Base-by-base conservation (phyloP, 2,113 vertebrate genomes). In the Heterotis niloticus region DNA sequence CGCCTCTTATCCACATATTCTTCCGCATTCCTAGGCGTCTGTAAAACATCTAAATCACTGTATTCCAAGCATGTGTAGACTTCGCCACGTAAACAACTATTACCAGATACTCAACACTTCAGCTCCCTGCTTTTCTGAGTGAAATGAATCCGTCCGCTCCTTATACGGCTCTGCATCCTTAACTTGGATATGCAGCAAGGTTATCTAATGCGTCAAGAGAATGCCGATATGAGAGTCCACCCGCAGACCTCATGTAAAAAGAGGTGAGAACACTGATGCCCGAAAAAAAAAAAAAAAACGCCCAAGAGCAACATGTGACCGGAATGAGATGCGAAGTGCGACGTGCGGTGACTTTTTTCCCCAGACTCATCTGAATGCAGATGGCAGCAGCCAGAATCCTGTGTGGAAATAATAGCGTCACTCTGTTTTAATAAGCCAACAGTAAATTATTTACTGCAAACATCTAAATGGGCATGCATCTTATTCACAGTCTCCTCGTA, bases 401-500 rank as follows among this genome's bases (percentile, higher is more conserved):
- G 70, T 51, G 13, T 51, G 1, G n/a, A 88, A 88, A 87, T 89
- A 88, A 90, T 88, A 87, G 88, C 86, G 83, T 86, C 87, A 86
- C 86, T 84, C 83, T 88, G 59, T 90, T 91, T 87, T 87, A 88
- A 89, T 90, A 88, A 91, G 90, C 88, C 90, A 90, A 88, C 82
- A 84, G 87, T 91, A 88, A 91, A 91, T 91, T 88, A 91, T 91
- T 91, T 90, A 92, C 88, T 88, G 84, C 80, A 60, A 78, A 84
- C 87, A 85, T 86, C 85, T 84, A 85, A 85, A 86, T 82, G 86
- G 60, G 82, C 83, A 86, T 86, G 88, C 82, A 81, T 80, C 89
- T 89, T 83, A 89, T 91, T 88, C 88, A 88, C 88, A 90, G 90
- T 89, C 88, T 77, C 17, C 81, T 89, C 87, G 80, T 83, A 75